Conservation (phyloP, 1,140 invertebrate genomes). For the Cyphomyrmex costatus region DNA sequence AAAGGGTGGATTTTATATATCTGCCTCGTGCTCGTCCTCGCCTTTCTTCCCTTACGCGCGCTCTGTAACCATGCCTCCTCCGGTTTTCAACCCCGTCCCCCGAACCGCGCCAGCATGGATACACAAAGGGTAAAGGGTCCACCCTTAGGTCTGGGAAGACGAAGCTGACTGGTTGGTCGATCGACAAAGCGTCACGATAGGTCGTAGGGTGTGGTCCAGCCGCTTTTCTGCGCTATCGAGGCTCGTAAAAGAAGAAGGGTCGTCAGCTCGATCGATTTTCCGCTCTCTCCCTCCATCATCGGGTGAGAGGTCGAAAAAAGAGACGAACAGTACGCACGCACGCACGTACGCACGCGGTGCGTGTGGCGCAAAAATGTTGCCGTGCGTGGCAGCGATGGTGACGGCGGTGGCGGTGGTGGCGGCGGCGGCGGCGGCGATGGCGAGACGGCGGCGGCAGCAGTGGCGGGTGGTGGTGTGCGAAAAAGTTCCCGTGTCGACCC, state of each 20-base stretch:
- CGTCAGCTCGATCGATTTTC: constrained; percentile 85
- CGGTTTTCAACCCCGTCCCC: constrained; percentile 31
- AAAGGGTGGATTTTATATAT: constrained; percentile 38
- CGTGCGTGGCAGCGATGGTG: constrained; percentile 57
- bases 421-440: constrained; percentile 19
- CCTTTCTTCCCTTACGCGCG: constrained; percentile 42
- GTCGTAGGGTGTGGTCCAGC: constrained; percentile 78
- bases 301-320: constrained; percentile 59
- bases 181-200: constrained; percentile 62
- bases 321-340: constrained; percentile 60
- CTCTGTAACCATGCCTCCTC: constrained; percentile 46
- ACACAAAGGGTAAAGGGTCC: constrained; percentile 61
- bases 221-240: constrained; percentile 58
- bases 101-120: background rate
- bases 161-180: constrained; percentile 71
- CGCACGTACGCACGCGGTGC: constrained; percentile 43
- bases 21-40: constrained; percentile 30
- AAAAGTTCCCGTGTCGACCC: constrained; percentile 12
- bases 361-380: constrained; percentile 69
- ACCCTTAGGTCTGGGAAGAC: constrained; percentile 70
- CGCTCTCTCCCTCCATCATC: constrained; percentile 69
- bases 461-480: background rate
- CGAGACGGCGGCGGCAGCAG: constrained; percentile 11
- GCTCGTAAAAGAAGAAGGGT: constrained; percentile 75
- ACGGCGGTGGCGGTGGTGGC: constrained; percentile 47